These are phyloP conservation scores for Penaeus indicus DNA, from an alignment of 1,140 invertebrate genomes.

Conservation along the genomic window DNA sequence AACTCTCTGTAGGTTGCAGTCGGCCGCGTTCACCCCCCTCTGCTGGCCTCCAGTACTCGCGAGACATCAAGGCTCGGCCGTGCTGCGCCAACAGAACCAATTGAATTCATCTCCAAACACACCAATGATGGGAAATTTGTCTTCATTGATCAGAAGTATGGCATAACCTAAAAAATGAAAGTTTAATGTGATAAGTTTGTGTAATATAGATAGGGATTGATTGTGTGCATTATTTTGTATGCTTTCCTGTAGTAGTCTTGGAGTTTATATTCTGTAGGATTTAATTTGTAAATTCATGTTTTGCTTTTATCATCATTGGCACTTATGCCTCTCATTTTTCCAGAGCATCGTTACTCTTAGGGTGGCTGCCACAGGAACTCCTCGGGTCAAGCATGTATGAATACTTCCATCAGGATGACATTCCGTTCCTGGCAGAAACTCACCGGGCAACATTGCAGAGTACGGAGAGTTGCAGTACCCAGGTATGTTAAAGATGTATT, in stretches of 20 bases:
- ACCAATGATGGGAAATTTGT: conserved; percentile 77
- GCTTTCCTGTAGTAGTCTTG: not conserved
- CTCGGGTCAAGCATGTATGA: conserved; percentile 94
- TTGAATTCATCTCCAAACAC: conserved; percentile 79
- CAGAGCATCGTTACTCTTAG: conserved; percentile 77
- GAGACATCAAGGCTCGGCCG: conserved; percentile 56
- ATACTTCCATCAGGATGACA: conserved; percentile 89
- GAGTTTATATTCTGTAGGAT: not conserved
- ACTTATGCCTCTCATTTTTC: conserved; percentile 23
- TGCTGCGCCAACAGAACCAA: conserved; percentile 71
- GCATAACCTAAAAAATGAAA: not conserved
- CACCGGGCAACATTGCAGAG: conserved; percentile 85
- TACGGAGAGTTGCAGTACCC: conserved; percentile 77
- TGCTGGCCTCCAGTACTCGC: conserved; percentile 36
- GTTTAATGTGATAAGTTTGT: not conserved
- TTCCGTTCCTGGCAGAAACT: conserved; percentile 83
- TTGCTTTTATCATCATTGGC: not conserved
- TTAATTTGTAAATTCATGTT: not conserved
- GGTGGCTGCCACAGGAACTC: conserved; percentile 93
- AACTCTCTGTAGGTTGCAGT: conserved; percentile 75
- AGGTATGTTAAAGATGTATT: conserved; percentile 69
- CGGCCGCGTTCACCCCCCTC: conserved; percentile 78
- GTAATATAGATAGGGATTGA: not conserved
- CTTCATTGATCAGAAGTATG: conserved; percentile 77
- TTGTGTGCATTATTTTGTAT: too few species aligned